Percentiles rank a stretch among this genome's conserved stretches.
These are phyloP conservation scores for Mya arenaria DNA, from an alignment of 1,140 invertebrate species.

Conservation along the genomic window DNA sequence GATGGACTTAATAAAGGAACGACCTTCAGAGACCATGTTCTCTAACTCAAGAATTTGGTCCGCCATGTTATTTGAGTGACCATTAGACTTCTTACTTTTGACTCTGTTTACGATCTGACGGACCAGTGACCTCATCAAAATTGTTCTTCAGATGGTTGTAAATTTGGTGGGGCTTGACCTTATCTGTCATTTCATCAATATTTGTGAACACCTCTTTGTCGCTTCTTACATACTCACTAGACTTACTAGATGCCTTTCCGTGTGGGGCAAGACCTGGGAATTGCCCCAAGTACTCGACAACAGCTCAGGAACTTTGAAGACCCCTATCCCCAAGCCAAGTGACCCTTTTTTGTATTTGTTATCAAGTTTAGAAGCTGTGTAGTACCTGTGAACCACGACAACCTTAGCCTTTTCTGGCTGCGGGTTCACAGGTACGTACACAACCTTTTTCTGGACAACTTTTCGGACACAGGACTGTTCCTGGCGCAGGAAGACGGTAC, in stretches of 20 bases:
- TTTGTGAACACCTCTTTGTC: too few species aligned
- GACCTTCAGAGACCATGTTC: not conserved
- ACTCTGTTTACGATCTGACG: too few species aligned
- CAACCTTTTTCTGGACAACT: not conserved
- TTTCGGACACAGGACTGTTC: not conserved
- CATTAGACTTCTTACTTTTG: too few species aligned
- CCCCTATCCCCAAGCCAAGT: conserved; percentile 19
- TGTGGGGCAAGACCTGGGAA: not conserved
- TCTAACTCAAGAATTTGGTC: not conserved
- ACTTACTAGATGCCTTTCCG: not conserved
- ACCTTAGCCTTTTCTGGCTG: not conserved
- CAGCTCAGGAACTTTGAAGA: conserved; percentile 2
- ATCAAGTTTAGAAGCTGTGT: conserved; percentile 1
- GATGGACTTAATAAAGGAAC: conserved; percentile 8
- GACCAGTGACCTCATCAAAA: too few species aligned
- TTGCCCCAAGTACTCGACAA: conserved; percentile 24
- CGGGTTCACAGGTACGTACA: conserved; percentile 7
- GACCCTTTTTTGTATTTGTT: conserved; percentile 16
- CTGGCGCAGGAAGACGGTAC: not conserved
- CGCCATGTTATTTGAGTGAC: conserved; percentile 11
- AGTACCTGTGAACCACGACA: conserved; percentile 26
- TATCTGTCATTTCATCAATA: too few species aligned
- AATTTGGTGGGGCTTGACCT: too few species aligned
- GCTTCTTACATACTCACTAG: too few species aligned
- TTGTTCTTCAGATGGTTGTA: too few species aligned